Base-by-base conservation (phyloP, 1,140 invertebrate species). In the Agraylea sexmaculata region DNA sequence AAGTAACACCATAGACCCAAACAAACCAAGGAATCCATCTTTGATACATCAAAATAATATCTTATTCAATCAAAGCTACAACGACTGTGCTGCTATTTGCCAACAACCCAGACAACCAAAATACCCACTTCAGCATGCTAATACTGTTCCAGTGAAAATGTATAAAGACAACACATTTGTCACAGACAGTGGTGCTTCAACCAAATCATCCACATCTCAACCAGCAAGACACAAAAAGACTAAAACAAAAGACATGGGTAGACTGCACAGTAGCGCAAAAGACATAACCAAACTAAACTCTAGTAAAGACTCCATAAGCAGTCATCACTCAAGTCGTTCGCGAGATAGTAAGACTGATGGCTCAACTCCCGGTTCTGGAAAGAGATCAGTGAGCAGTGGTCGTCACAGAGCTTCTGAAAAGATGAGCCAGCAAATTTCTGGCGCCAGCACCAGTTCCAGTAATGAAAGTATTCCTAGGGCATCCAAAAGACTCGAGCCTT, bases 401-500 rank as follows among this genome's bases (percentile, higher is more conserved):
- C 63, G 66, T 51, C 59, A 66, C 44, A 66, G 61, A 54, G 47
- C 63, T 10, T 66, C 62, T 2, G 64, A 66, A 44, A 65, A 64
- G 56, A 66, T 66, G 60, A 62, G 58, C 19, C 62, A 65, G 42
- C 51, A 66, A 27, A 64, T 66, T 58, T 68, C 66, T 29, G 62
- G 66, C 55, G 62, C 64, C 12, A 59, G 61, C 33, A 68, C 65
- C 17, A 67, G 64, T 37, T 66, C 68, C 6, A 68, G 68, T 31
- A 61, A 64, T 40, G 67, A 70, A 51, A 66, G 63, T 46, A 60
- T 64, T 40, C 64, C 67, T 4, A 56, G 62, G 38, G 62, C 67
- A 43, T 50, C 66, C 22, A 67, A 60, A 55, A 58, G 69, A 42
- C 51, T 75, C 43, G 73, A 74, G 51, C 60, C 68, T 32, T 68